Evolutionary conservation across 2,888 invertebrate genomes (phyloP), one percentile per base, ranked within the genome.

Genomic region (Drosophila falleni): DNA sequence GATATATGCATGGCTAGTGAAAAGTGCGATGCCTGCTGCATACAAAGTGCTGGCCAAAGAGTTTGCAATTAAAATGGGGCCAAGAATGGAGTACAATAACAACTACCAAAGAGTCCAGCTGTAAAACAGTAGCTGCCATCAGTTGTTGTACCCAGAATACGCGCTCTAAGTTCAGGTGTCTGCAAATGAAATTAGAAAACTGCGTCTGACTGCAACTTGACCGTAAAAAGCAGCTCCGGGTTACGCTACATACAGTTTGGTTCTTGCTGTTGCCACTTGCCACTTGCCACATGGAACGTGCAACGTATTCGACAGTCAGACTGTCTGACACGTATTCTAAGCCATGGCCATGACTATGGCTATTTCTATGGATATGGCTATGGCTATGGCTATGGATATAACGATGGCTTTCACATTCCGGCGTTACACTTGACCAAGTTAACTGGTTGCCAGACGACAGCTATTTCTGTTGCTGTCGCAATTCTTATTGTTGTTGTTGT

Each of bases 11-110:
- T 16, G 5, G 19, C 6, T 4, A 11, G 4, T 6, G 33, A 26
- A 5, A n/a, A 64, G 59, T 53, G 41, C 42, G 37, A 64, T 58
- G 41, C n/a, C 19, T 13, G 84, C 67, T 13, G 84, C 84, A 89
- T 89, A 89, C 87, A 89, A 87, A 85, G 84, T 89, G 89, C 87
- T 79, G 54, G 50, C 73, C 78, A 78, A 70, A 70, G 63, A 78
- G 75, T 71, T 84, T 61, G 76, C 83, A 83, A 88, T 89, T 88
- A 89, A 81, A 89, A 78, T 73, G 75, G 67, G 87, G 83, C 88
- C 71, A 81, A 70, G 71, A 70, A 71, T 71, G 37, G 46, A 23
- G 60, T 35, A 47, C 50, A 62, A 33, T 31, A 41, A 37, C 13
- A 37, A 37, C 50, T 46, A 47, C 72, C 47, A 68, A 60, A 60